Evolutionary conservation across 2,113 vertebrate species (phyloP).

Genomic region (Hassar affinis): DNA sequence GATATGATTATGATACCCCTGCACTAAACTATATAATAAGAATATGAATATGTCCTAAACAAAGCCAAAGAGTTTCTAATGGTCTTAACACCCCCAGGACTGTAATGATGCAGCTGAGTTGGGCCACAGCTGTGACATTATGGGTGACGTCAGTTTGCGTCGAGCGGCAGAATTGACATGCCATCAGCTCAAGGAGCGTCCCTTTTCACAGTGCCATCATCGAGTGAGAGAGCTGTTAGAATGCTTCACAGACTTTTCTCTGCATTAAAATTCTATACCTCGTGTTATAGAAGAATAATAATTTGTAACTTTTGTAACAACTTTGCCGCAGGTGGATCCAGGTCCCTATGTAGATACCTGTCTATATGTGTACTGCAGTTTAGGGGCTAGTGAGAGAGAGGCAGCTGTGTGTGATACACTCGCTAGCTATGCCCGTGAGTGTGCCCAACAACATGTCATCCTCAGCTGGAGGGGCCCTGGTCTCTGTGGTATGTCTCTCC

Average conservation of each 20-base stretch:
- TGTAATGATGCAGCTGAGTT: constrained; percentile 78
- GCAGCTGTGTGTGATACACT: constrained; percentile 75
- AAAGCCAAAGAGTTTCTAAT: neutral
- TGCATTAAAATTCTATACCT: neutral
- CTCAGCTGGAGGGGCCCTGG: constrained; percentile 74
- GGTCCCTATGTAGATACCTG: constrained; percentile 77
- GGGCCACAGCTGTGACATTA: constrained; percentile 65
- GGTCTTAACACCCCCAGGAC: constrained; percentile 42
- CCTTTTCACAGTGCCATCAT: constrained; percentile 79
- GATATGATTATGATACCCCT: neutral
- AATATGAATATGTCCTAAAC: neutral
- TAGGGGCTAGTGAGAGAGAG: constrained; percentile 25
- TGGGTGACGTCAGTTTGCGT: constrained; percentile 29
- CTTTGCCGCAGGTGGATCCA: constrained; percentile 75
- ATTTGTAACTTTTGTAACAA: neutral
- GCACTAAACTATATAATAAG: neutral
- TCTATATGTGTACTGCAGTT: constrained; percentile 75
- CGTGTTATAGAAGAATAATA: neutral
- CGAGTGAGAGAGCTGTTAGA: constrained; percentile 67
- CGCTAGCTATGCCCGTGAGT: constrained; percentile 79
- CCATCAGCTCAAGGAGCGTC: constrained; percentile 68
- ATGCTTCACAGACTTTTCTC: neutral
- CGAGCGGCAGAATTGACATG: constrained; percentile 71
- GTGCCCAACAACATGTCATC: constrained; percentile 69
- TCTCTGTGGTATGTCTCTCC: constrained; percentile 76